Percentiles rank a stretch among this genome's conserved stretches.
These are phyloP conservation scores for Seira ritae DNA, from an alignment of 2,888 invertebrate genomes.

Conservation along the genomic window DNA sequence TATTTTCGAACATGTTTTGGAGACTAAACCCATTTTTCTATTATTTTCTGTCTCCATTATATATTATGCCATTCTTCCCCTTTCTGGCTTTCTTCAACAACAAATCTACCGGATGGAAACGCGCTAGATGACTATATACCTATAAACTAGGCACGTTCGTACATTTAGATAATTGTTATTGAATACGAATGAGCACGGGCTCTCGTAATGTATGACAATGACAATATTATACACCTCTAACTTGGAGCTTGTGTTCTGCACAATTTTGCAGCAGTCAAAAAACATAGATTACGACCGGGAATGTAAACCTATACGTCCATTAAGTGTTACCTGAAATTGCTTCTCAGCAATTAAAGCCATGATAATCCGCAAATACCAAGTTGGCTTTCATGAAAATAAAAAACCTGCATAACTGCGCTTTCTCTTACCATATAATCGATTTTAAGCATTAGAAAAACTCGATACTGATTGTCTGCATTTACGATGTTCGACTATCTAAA, in stretches of 20 bases:
- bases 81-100: not conserved
- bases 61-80: not conserved
- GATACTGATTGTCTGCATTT: not conserved
- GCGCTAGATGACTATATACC: not conserved
- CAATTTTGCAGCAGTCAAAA: too few relatives aligned
- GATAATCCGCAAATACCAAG: not conserved
- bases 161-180: conserved; percentile 6
- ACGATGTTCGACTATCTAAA: too few relatives aligned
- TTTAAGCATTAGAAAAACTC: conserved; percentile 1
- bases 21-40: too few relatives aligned
- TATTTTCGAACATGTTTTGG: too few relatives aligned
- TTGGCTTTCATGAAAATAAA: not conserved
- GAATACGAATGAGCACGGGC: conserved; percentile 1
- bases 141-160: not conserved
- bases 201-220: too few relatives aligned
- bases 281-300: too few relatives aligned
- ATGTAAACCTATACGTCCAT: too few relatives aligned
- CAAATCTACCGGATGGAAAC: not conserved
- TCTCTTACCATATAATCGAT: not conserved
- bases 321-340: not conserved
- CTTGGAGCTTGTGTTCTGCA: too few relatives aligned
- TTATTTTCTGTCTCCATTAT: not conserved
- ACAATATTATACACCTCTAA: not conserved
- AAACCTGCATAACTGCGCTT: not conserved
- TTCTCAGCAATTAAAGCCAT: not conserved